Conservation (phyloP, 2,888 invertebrate species). For the Folsomia candida region DNA sequence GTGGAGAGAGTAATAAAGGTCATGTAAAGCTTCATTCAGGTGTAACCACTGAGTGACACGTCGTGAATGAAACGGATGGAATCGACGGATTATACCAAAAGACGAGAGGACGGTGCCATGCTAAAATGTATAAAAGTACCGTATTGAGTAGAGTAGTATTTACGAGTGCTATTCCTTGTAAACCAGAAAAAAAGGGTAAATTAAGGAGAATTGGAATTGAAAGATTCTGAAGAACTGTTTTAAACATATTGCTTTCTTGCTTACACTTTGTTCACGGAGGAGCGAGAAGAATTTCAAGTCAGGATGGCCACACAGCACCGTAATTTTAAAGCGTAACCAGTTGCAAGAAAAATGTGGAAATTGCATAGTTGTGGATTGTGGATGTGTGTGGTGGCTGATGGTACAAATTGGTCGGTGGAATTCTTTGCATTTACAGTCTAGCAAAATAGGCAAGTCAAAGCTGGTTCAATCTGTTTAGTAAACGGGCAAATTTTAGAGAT, state of each 20-base stretch:
- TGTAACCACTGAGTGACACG: background rate
- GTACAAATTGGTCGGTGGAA: background rate
- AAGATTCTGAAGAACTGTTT: background rate
- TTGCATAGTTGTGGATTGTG: too few species aligned
- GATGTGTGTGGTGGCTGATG: background rate
- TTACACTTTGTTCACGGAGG: background rate
- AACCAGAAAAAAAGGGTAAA: background rate
- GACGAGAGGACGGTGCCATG: too few species aligned
- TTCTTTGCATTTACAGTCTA: background rate
- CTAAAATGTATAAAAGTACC: background rate
- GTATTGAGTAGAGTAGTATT: background rate
- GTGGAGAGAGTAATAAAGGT: background rate
- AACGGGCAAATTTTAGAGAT: background rate
- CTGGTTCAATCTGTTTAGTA: background rate
- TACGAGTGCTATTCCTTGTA: background rate
- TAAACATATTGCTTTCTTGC: background rate
- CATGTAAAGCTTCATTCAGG: background rate
- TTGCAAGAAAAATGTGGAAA: background rate
- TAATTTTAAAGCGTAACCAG: background rate
- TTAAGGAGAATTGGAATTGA: background rate
- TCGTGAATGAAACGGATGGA: background rate
- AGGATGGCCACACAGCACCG: background rate
- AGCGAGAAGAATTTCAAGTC: background rate
- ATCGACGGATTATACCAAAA: background rate
- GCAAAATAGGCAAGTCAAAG: background rate